Conservation (phyloP, 2,888 invertebrate species). For the Lithodes maja region DNA sequence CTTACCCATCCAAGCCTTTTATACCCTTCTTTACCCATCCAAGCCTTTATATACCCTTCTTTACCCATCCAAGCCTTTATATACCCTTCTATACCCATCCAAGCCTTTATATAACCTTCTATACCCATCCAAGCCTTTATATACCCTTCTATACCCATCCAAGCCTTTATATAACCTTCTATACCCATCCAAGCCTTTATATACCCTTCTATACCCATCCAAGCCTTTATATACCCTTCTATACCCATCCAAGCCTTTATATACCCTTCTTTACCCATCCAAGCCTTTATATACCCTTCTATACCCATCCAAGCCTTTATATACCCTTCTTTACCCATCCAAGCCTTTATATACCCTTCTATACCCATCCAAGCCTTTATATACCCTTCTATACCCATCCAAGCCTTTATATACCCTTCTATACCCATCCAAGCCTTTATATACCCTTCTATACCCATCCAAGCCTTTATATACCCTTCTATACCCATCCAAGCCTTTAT, state of each 20-base stretch:
- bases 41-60: neutral
- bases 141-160: neutral
- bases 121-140: neutral
- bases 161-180: neutral
- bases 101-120: neutral
- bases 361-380: neutral
- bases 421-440: neutral
- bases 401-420: neutral
- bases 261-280: neutral
- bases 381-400: neutral
- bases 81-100: neutral
- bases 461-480: neutral
- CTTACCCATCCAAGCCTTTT: neutral
- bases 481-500: neutral
- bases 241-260: neutral
- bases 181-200: neutral
- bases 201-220: neutral
- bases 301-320: neutral
- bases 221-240: neutral
- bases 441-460: neutral
- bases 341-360: neutral
- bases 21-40: neutral
- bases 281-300: neutral
- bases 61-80: neutral
- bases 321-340: neutral